Evolutionary conservation across 2,888 invertebrate genomes (phyloP).

Genomic region (Pteria penguin): DNA sequence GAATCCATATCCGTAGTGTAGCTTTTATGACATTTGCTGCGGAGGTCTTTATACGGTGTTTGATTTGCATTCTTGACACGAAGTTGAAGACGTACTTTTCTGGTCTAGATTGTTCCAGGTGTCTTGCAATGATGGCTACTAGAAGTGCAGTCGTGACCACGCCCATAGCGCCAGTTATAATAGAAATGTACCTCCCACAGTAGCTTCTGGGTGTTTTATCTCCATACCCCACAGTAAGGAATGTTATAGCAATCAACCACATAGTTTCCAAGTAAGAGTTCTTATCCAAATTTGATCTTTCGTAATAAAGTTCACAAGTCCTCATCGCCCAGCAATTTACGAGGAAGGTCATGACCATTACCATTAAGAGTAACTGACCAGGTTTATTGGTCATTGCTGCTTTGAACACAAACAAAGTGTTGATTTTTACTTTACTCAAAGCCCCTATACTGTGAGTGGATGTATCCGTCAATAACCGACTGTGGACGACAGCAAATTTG

Average conservation of each 20-base stretch:
- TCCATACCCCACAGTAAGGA: constrained; percentile 72
- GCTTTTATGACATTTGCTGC: constrained; percentile 70
- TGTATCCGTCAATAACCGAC: constrained; percentile 66
- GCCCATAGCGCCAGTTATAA: constrained; percentile 68
- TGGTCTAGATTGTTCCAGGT: constrained; percentile 66
- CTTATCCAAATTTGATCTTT: constrained; percentile 47
- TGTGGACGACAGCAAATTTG: constrained; percentile 71
- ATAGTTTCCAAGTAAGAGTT: constrained; percentile 67
- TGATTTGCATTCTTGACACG: constrained; percentile 67
- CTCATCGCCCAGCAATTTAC: constrained; percentile 73
- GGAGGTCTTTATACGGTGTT: constrained; percentile 59
- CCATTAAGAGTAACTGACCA: constrained; percentile 56
- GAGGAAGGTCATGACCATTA: constrained; percentile 66
- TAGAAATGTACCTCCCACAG: constrained; percentile 72
- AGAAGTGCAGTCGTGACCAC: constrained; percentile 69
- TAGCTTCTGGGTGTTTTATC: constrained; percentile 69
- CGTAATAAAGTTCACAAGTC: constrained; percentile 72
- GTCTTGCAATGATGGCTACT: constrained; percentile 69
- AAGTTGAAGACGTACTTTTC: constrained; percentile 72
- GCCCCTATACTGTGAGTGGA: constrained; percentile 69
- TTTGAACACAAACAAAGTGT: constrained; percentile 71
- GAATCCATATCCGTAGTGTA: constrained; percentile 54
- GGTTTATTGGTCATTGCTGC: constrained; percentile 68
- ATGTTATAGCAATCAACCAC: constrained; percentile 73
- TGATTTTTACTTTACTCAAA: constrained; percentile 70